phyloP scores from a whole-genome alignment of 2,113 vertebrate species.

The Dissostichus mawsoni region DNA sequence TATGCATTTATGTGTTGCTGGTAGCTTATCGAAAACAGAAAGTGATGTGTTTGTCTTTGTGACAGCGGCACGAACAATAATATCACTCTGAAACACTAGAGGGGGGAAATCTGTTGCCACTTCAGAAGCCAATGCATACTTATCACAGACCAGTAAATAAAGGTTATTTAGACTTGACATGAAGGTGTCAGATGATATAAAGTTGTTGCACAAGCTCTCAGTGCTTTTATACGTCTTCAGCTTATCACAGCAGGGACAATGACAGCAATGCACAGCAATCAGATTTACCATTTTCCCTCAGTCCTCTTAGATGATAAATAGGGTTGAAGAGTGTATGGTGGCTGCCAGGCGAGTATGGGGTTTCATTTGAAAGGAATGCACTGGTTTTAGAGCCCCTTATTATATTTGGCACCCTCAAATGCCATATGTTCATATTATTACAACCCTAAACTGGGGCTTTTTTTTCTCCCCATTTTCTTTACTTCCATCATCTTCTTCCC shows the following conservation, averaged over 20 bases:
- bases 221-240: background rate
- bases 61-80: too few species aligned
- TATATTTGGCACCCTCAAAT: slow-evolving; percentile 83
- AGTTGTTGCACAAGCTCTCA: background rate
- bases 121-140: background rate
- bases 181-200: background rate
- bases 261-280: background rate
- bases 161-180: background rate
- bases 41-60: too few species aligned
- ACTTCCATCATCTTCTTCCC: slow-evolving; percentile 63
- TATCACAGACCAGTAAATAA: background rate
- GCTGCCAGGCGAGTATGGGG: slow-evolving; percentile 77
- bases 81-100: too few species aligned
- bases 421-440: slow-evolving; percentile 81
- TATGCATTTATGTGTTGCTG: too few species aligned
- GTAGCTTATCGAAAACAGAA: too few species aligned
- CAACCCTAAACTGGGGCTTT: slow-evolving; percentile 68
- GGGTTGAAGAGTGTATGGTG: slow-evolving; percentile 72
- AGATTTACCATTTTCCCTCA: slow-evolving; percentile 9
- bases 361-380: slow-evolving; percentile 83
- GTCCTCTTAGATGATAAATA: slow-evolving; percentile 59
- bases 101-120: too few species aligned
- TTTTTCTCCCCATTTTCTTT: slow-evolving; percentile 61
- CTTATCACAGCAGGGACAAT: slow-evolving; percentile 1
- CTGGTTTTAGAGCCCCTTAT: slow-evolving; percentile 80